Base-by-base conservation (phyloP, 35 echinoderm and acorn worm species). In the Acanthaster planci region DNA sequence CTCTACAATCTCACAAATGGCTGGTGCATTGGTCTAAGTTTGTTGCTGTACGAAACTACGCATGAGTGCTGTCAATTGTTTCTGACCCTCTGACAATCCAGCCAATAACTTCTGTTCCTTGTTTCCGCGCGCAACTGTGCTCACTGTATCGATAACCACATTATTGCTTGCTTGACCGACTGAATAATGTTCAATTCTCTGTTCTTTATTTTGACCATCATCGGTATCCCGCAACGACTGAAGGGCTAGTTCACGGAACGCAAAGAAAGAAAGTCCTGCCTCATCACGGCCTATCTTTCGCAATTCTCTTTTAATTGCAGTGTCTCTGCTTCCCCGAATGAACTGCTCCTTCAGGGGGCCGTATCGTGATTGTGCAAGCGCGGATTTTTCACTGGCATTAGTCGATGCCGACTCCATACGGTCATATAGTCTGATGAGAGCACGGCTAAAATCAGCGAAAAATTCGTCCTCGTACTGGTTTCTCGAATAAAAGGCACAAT, bases 391-490 rank as follows among this genome's bases (percentile, higher is more conserved):
- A 18, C 22, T n/a, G 15, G 0, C 54, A 56, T 56, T n/a, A 18
- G 54, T 8, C 16, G 54, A 78, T 64, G 84, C 39, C 18, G 22
- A 30, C 60, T 85, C 18, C 88, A 37, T 53, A 77, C 81, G 64
- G 22, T 56, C 54, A 56, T 1, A 56, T 56, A 56, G 54, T 56
- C 54, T 15, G 15, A 56, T 1, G 16, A 56, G 54, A 18, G 22
- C 54, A 18, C 54, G 16, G 22, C 54, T 56, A n/a, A 18, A 56
- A 56, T 56, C 54, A 18, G 16, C 54, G 16, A 56, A n/a, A 56
- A 15, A 18, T n/a, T 56, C 54, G 22, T 0, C 54, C 54, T 56
- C 54, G 16, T 18, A 56, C 1, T 56, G 54, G 22, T 0, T 1
- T 2, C 54, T 56, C 16, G 1, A 56, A n/a, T 56, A 56, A 56